These are phyloP conservation scores for Castor canadensis DNA, from an alignment of 2,113 vertebrate species.

Conservation along the genomic window DNA sequence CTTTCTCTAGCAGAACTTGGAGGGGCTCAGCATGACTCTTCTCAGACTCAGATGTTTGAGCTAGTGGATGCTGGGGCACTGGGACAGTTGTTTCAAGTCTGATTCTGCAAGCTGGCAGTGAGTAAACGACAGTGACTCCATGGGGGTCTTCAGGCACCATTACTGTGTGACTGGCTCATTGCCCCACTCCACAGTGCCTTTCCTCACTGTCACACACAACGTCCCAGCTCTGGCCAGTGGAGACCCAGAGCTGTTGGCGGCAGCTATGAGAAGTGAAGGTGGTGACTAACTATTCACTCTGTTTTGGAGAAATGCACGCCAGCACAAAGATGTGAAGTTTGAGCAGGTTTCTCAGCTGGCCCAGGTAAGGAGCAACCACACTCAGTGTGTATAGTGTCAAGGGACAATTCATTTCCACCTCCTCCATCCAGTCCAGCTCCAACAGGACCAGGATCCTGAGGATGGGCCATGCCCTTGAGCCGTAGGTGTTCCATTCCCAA, in stretches of 20 bases:
- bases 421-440: not conserved
- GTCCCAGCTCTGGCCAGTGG: not conserved
- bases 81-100: not conserved
- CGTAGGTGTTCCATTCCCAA: not conserved
- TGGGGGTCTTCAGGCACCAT: not conserved
- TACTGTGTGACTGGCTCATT: not conserved
- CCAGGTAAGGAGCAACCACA: not conserved
- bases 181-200: not conserved
- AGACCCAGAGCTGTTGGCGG: not conserved
- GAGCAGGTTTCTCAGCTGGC: not conserved
- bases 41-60: not conserved
- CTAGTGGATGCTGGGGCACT: not conserved
- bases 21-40: not conserved
- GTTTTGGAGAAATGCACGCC: not conserved
- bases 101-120: not conserved
- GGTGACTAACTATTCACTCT: not conserved
- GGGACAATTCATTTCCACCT: not conserved
- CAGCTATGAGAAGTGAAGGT: not conserved
- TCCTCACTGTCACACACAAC: not conserved
- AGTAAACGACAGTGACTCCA: not conserved
- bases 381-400: not conserved
- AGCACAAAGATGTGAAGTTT: not conserved
- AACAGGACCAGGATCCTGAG: not conserved
- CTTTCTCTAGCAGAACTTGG: not conserved
- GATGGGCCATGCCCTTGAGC: not conserved